phyloP scores from a whole-genome alignment of 2,888 invertebrate genomes.

The Actias luna region DNA sequence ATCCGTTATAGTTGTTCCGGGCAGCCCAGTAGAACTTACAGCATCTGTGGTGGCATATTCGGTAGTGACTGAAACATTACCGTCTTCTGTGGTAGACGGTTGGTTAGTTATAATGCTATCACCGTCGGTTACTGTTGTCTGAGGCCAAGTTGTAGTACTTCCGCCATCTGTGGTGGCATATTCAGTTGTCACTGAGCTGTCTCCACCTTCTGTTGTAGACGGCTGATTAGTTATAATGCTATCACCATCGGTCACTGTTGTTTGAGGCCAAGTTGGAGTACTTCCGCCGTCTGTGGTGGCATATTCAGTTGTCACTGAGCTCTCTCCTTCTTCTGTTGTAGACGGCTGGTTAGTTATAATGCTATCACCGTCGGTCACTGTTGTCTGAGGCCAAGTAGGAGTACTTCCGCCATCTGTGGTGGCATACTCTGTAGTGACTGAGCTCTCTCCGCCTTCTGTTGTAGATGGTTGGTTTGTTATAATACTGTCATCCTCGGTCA shows the following conservation, averaged over 20 bases:
- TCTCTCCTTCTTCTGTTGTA: not conserved
- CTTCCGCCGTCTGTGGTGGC: not conserved
- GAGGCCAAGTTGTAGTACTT: not conserved
- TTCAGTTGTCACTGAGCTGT: not conserved
- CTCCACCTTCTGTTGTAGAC: not conserved
- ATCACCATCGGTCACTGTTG: not conserved
- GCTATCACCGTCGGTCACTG: no score
- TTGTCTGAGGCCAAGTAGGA: no score
- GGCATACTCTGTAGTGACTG: no score
- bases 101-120: not conserved
- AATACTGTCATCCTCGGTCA: no score
- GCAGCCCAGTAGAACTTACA: not conserved
- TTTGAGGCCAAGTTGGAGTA: not conserved
- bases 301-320: not conserved
- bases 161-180: not conserved
- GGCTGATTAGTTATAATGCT: conserved; percentile 5
- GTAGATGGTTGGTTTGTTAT: no score
- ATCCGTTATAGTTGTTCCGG: not conserved
- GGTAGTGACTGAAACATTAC: not conserved
- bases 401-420: no score
- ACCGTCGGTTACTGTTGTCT: not conserved
- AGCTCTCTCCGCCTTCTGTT: no score
- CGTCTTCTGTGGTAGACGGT: not conserved
- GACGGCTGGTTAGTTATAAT: no score
- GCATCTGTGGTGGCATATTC: not conserved